phyloP scores from a whole-genome alignment of 2,888 invertebrate genomes.

The Pomacea canaliculata region DNA sequence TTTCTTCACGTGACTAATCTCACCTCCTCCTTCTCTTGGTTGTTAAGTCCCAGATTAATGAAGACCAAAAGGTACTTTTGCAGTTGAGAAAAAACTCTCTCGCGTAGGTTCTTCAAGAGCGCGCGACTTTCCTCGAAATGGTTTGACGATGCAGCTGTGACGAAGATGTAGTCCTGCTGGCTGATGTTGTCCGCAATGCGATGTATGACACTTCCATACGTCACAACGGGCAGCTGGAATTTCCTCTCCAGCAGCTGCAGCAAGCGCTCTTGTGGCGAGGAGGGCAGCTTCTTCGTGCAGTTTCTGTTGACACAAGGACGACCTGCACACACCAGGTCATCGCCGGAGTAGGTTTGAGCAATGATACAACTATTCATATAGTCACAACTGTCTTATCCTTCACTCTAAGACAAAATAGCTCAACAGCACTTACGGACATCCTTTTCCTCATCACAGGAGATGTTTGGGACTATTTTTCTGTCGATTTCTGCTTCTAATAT shows the following conservation, averaged over 20 bases:
- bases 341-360: too few relatives aligned
- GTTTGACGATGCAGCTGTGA: slow-evolving; percentile 1
- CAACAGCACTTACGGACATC: too few relatives aligned
- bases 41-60: background rate
- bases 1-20: background rate
- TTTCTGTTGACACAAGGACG: background rate
- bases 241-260: background rate
- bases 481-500: too few relatives aligned
- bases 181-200: background rate
- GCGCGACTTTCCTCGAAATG: background rate
- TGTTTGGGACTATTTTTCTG: too few relatives aligned
- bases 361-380: too few relatives aligned
- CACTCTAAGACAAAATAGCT: too few relatives aligned
- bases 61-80: background rate
- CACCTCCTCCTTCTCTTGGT: background rate
- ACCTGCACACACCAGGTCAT: background rate
- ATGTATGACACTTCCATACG: background rate
- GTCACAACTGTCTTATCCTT: too few relatives aligned
- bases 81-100: background rate
- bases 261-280: background rate
- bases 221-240: background rate
- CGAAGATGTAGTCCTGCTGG: background rate
- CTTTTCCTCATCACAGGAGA: too few relatives aligned
- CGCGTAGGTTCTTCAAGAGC: background rate
- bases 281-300: background rate